phyloP scores from a whole-genome alignment of 2,113 vertebrate species.

The Podarcis cretensis region DNA sequence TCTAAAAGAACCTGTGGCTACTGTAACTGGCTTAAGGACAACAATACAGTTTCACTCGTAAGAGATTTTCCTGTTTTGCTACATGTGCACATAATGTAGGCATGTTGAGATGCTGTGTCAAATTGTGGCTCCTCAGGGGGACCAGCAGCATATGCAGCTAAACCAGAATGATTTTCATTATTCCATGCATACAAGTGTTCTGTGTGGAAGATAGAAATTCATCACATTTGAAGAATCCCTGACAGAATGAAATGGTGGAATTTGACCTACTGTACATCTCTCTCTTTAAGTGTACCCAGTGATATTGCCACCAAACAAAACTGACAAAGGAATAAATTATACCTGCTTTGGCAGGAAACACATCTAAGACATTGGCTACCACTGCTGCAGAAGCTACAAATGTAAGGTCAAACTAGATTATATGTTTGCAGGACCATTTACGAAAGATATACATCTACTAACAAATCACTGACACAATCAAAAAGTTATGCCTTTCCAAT shows the following conservation, averaged over 20 bases:
- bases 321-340: background rate
- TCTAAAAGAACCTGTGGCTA: too few relatives aligned
- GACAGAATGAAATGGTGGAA: background rate
- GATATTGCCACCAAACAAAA: background rate
- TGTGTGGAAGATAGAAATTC: background rate
- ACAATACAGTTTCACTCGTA: too few relatives aligned
- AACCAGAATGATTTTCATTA: background rate
- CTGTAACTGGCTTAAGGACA: too few relatives aligned
- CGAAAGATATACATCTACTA: background rate
- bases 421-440: background rate
- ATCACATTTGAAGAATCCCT: background rate
- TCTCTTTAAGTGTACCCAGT: background rate
- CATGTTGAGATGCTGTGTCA: background rate
- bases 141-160: background rate
- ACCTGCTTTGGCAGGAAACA: background rate
- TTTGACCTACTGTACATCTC: background rate
- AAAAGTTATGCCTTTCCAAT: background rate
- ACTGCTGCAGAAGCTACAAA: background rate
- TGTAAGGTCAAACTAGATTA: too few relatives aligned
- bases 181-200: background rate
- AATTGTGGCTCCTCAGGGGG: background rate
- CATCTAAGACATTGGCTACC: background rate
- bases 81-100: background rate
- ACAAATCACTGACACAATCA: background rate
- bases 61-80: background rate